A percentile compares a stretch with the other conserved stretches of the same genome.
These are phyloP conservation scores for Heterotilapia buettikoferi DNA, from an alignment of 2,113 vertebrate genomes.

Conservation along the genomic window DNA sequence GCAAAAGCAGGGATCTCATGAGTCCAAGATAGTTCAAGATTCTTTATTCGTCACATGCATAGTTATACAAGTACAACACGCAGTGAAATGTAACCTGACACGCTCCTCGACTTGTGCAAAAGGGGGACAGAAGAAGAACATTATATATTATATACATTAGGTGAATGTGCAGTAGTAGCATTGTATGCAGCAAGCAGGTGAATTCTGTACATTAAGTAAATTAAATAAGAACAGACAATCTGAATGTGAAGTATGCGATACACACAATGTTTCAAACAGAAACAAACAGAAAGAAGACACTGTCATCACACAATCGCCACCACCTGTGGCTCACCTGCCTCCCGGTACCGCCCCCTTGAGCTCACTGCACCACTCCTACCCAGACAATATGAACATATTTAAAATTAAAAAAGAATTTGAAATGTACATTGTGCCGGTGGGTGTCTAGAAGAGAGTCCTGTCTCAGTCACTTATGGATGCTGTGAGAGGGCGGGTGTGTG, in stretches of 20 bases:
- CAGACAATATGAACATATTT: not conserved
- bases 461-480: not conserved
- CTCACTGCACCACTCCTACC: not conserved
- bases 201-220: not conserved
- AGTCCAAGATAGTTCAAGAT: not conserved
- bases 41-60: not conserved
- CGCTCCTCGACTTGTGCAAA: not conserved
- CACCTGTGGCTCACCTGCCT: not conserved
- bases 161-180: not conserved
- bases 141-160: not conserved
- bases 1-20: not conserved
- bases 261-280: not conserved
- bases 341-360: not conserved
- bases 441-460: not conserved
- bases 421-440: fast-evolving
- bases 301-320: fast-evolving
- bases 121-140: not conserved
- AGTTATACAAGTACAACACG: not conserved
- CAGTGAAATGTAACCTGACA: not conserved
- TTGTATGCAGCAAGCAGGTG: not conserved
- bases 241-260: not conserved
- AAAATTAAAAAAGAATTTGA: not conserved
- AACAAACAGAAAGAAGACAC: not conserved
- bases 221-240: not conserved
- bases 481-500: not conserved